Conservation (phyloP, 2,797 vertebrate species). For the Pempheris klunzingeri region DNA sequence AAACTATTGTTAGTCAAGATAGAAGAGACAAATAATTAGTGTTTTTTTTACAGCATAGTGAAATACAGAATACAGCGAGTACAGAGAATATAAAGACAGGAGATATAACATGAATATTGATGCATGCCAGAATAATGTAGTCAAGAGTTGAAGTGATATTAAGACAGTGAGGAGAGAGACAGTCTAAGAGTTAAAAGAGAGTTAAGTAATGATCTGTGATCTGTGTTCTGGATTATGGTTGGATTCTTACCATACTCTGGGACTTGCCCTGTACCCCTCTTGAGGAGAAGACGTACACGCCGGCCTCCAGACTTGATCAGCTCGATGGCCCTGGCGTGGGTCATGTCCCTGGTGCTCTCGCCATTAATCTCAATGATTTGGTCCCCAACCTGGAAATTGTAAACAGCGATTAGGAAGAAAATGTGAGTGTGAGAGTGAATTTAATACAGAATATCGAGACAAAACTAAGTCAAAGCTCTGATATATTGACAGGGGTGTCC, state of each 20-base stretch:
- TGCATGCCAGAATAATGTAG: slow-evolving; percentile 59
- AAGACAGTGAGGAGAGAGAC: slow-evolving; percentile 46
- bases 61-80: slow-evolving; percentile 69
- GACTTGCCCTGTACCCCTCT: slow-evolving; percentile 97
- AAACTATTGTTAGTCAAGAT: slow-evolving; percentile 89
- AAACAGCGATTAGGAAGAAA: not conserved
- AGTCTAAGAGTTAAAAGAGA: slow-evolving; percentile 35
- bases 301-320: slow-evolving; percentile 97
- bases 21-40: slow-evolving; percentile 77
- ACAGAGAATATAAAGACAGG: slow-evolving; percentile 71
- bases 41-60: slow-evolving; percentile 73
- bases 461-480: too few relatives aligned
- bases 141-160: slow-evolving; percentile 45
- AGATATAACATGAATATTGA: slow-evolving; percentile 58
- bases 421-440: too few relatives aligned
- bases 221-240: too few relatives aligned
- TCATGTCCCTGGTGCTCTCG: slow-evolving; percentile 98
- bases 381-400: slow-evolving; percentile 91
- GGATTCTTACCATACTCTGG: slow-evolving; percentile 94
- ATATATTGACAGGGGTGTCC: not conserved
- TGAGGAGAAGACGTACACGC: slow-evolving; percentile 93
- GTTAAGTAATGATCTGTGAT: slow-evolving; percentile 32
- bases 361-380: slow-evolving; percentile 99
- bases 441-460: too few relatives aligned
- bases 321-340: slow-evolving; percentile 96